phyloP scores from a whole-genome alignment of 2,797 vertebrate genomes.

The Trichosurus vulpecula region DNA sequence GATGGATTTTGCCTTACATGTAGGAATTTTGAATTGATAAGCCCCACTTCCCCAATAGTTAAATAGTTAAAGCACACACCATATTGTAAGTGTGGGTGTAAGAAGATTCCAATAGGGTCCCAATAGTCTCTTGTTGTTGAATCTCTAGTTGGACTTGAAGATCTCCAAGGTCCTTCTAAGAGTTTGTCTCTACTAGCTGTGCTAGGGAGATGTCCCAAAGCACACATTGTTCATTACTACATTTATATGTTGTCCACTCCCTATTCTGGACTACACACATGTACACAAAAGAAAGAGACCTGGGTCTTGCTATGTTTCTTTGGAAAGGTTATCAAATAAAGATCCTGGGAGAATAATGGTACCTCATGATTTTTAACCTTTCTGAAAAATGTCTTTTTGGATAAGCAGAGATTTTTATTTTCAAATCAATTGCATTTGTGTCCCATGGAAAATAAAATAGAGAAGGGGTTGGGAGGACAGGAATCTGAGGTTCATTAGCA shows the following conservation, averaged over 20 bases:
- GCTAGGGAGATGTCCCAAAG: not conserved
- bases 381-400: conserved; percentile 73
- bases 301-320: conserved; percentile 24
- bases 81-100: not conserved
- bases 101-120: not conserved
- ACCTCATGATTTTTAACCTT: conserved; percentile 67
- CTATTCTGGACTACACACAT: not conserved
- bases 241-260: not conserved
- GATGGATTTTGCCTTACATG: not conserved
- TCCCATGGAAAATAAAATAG: conserved; percentile 68
- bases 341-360: conserved; percentile 56
- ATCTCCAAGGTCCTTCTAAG: not conserved
- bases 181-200: conserved; percentile 52
- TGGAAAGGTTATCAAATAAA: conserved; percentile 51
- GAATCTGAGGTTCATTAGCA: conserved; percentile 44
- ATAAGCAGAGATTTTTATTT: conserved; percentile 74
- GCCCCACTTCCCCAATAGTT: not conserved
- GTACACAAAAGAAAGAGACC: not conserved
- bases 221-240: not conserved
- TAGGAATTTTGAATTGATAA: not conserved
- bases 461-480: conserved; percentile 3
- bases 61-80: not conserved
- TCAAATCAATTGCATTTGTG: conserved; percentile 80
- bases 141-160: not conserved
- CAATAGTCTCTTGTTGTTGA: not conserved